A percentile compares a stretch with the other conserved stretches of the same genome.
phyloP scores from a whole-genome alignment of 2,888 invertebrate species.

The Drosophila neonasuta region DNA sequence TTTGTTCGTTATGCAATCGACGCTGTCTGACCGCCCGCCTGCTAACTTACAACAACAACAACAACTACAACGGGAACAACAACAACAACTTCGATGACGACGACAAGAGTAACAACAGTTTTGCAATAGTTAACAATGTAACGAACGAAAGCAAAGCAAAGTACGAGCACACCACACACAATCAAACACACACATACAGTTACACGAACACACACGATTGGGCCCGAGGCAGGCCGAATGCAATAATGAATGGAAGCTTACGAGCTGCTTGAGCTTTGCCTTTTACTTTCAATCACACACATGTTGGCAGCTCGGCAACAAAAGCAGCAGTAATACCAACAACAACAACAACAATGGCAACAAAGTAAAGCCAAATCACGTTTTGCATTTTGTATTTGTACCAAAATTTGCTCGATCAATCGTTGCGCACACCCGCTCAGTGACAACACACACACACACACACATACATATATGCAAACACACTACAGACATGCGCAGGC shows the following conservation, averaged over 20 bases:
- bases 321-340: constrained; percentile 14
- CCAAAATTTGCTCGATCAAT: constrained; percentile 44
- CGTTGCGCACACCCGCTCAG: constrained; percentile 36
- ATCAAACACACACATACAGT: not conserved
- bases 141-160: constrained; percentile 49
- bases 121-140: constrained; percentile 77
- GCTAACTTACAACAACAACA: constrained; percentile 20
- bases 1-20: constrained; percentile 47
- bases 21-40: constrained; percentile 14
- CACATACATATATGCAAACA: constrained; percentile 2
- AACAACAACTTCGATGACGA: constrained; percentile 19
- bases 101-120: constrained; percentile 49
- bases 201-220: not conserved
- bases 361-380: constrained; percentile 48
- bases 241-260: constrained; percentile 76
- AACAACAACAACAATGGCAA: constrained; percentile 15
- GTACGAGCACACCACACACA: constrained; percentile 4
- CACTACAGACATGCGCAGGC: not conserved
- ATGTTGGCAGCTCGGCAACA: constrained; percentile 15
- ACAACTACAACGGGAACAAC: constrained; percentile 17
- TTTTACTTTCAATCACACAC: constrained; percentile 79
- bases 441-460: constrained; percentile 46
- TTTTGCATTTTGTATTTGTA: constrained; percentile 65
- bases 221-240: constrained; percentile 41
- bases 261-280: constrained; percentile 66